Percentiles rank a stretch among this genome's conserved stretches.
phyloP scores from a whole-genome alignment of 2,113 vertebrate genomes.

The Circaetus cinerascens region DNA sequence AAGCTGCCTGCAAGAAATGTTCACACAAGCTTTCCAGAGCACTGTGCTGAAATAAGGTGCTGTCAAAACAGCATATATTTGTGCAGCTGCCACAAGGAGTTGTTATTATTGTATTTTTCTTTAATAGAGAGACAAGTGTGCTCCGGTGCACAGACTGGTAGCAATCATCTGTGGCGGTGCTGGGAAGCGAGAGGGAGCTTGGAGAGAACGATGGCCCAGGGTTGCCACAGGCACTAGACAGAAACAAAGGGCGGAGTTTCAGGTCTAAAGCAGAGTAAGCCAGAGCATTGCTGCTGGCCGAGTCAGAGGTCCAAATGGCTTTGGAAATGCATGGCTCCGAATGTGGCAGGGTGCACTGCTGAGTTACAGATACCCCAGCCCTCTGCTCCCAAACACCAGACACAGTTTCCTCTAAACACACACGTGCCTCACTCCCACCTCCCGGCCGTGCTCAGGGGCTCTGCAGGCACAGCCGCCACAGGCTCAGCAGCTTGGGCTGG shows the following conservation, averaged over 20 bases:
- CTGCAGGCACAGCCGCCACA: not conserved
- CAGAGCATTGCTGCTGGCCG: not conserved
- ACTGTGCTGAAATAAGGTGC: not conserved
- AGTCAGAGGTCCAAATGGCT: not conserved
- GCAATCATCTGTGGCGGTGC: accelerated
- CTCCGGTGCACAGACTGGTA: not conserved
- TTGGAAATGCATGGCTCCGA: accelerated
- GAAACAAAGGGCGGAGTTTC: not conserved
- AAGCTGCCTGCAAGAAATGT: not conserved
- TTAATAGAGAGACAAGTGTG: not conserved
- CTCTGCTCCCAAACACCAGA: not conserved
- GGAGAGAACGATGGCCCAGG: not conserved
- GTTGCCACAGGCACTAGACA: not conserved
- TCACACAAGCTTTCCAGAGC: not conserved
- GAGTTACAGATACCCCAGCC: not conserved
- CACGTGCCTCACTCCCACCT: not conserved
- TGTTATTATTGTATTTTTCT: not conserved
- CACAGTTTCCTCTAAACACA: not conserved
- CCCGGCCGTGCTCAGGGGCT: accelerated
- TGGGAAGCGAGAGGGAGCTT: not conserved
- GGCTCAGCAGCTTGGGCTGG: too few species aligned
- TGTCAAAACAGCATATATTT: slow-evolving; percentile 25
- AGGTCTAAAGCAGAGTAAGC: not conserved
- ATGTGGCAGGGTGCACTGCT: accelerated
- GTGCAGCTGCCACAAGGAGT: not conserved